Percentiles rank a stretch among this genome's conserved stretches.
phyloP scores from a whole-genome alignment of 2,888 invertebrate genomes.

The Cecidostiba fungosa region DNA sequence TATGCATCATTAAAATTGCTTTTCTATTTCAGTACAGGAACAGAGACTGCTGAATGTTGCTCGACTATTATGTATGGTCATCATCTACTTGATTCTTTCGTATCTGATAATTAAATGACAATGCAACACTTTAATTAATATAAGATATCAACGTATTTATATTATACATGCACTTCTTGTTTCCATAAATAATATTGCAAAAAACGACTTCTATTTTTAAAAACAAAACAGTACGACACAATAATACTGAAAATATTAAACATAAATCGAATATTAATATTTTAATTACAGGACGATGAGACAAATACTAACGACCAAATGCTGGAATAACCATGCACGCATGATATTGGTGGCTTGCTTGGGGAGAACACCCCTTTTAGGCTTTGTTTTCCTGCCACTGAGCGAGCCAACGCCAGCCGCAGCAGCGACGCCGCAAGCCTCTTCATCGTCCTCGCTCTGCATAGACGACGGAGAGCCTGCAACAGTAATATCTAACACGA shows the following conservation, averaged over 20 bases:
- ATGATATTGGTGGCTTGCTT: conserved; percentile 98
- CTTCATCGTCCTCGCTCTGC: conserved; percentile 79
- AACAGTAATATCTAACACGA: conserved; percentile 76
- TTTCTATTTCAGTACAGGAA: too few species aligned
- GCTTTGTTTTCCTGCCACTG: conserved; percentile 82
- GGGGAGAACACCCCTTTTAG: conserved; percentile 95
- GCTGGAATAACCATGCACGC: conserved; percentile 98
- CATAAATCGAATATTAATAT: not conserved
- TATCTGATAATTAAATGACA: too few species aligned
- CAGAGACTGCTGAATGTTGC: too few species aligned
- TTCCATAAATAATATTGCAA: too few species aligned
- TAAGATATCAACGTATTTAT: not conserved
- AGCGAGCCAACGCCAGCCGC: conserved; percentile 59
- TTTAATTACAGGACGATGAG: too few species aligned
- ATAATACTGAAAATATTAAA: not conserved
- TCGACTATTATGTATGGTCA: too few species aligned
- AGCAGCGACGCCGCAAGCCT: conserved; percentile 71
- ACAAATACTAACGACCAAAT: conserved; percentile 89
- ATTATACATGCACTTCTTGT: not conserved
- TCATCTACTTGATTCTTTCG: too few species aligned
- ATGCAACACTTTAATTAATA: too few species aligned
- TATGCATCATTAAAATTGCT: too few species aligned
- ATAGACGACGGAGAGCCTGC: conserved; percentile 85
- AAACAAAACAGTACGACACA: not conserved
- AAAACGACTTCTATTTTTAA: not conserved